Evolutionary conservation across 1,140 invertebrate genomes (phyloP), one percentile per base, ranked within the genome.

Genomic region (Drosophila albomicans): DNA sequence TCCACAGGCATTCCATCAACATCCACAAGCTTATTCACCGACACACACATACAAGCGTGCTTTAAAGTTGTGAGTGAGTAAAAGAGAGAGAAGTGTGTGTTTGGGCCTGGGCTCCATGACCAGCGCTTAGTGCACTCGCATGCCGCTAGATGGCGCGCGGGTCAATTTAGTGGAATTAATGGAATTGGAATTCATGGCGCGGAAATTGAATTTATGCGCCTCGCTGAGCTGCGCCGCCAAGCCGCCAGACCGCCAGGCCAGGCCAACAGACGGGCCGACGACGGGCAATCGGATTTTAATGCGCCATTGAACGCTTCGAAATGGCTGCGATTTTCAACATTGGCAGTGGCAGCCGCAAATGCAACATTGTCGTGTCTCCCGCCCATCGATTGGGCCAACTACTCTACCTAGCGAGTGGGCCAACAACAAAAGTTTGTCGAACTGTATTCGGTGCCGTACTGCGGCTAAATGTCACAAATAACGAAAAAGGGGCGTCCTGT

Each of bases 121-220:
- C 67, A 75, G 65, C 59, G 67, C 52, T 41, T 79, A 69, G 80
- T 88, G 74, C 81, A 79, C 64, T 80, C 87, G 59, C 74, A 87
- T 75, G 75, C 81, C 91, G 91, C 86, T 92, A 91, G 91, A 92
- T 92, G 91, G 88, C 87, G 91, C 76, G 74, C 74, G 63, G 91
- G 78, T 92, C 86, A 92, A 92, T 92, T 82, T 85, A 90, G 91
- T 91, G 91, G 91, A 92, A 92, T 87, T 92, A 92, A 92, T 92
- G 91, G 88, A 91, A 91, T 87, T 79, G 91, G 80, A 91, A 89
- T 92, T 91, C 85, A 92, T 92, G 91, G 76, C 78, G 80, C 82
- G 89, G 89, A 92, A 92, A 91, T 88, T 88, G 84, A 88, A 88
- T 88, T 89, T 89, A 88, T 88, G 78, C 75, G 78, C 68, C 74